A percentile compares a stretch with the other conserved stretches of the same genome.
Evolutionary conservation across 2,888 invertebrate genomes (phyloP).

Genomic region (Agriopis leucophaearia): DNA sequence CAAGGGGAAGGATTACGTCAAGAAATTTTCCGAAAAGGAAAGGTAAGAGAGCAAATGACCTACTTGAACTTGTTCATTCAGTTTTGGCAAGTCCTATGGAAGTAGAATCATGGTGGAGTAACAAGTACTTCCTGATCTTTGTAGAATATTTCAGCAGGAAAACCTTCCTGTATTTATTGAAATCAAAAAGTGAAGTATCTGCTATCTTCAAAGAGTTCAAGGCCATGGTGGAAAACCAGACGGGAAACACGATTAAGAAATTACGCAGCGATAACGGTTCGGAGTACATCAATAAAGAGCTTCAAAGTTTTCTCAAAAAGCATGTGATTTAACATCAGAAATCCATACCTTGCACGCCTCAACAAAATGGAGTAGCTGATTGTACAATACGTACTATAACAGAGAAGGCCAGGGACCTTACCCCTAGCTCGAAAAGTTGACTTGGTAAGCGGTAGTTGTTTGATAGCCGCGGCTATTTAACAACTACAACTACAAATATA

Average conservation of each 20-base stretch:
- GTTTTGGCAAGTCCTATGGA: neutral
- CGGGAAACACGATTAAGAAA: too few relatives aligned
- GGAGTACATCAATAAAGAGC: neutral
- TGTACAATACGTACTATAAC: neutral
- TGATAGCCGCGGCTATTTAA: too few relatives aligned
- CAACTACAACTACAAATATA: too few relatives aligned
- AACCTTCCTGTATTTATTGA: neutral
- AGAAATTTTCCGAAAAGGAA: neutral
- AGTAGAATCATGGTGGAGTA: neutral
- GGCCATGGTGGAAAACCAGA: neutral
- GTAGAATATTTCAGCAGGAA: neutral
- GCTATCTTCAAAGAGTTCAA: neutral
- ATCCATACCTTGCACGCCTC: neutral
- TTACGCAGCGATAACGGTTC: neutral
- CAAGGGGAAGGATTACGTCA: neutral
- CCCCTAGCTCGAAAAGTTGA: too few relatives aligned
- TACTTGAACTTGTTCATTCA: neutral
- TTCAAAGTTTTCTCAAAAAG: neutral
- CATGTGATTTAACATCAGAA: neutral
- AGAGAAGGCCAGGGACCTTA: neutral
- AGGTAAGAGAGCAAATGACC: neutral
- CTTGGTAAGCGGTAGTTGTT: too few relatives aligned
- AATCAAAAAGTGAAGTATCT: neutral
- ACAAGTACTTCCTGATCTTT: neutral
- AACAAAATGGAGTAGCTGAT: neutral